Percentiles rank a stretch among this genome's conserved stretches.
phyloP scores from a whole-genome alignment of 1,140 invertebrate genomes.

The Sitodiplosis mosellana region DNA sequence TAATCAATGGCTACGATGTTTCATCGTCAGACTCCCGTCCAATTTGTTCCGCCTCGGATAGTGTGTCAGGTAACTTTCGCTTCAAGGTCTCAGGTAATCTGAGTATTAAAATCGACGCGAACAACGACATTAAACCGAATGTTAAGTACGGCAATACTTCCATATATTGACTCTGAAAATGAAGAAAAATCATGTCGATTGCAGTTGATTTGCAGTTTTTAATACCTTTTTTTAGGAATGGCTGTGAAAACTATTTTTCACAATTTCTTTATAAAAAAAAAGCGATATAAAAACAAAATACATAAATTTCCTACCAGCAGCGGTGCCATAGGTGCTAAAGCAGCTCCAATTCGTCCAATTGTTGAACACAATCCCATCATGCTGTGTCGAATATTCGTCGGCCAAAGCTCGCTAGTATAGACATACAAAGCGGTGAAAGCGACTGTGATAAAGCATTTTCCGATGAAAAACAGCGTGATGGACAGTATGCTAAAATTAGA shows the following conservation, averaged over 20 bases:
- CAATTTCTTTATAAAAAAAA: no score
- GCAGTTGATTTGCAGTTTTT: no score
- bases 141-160: neutral
- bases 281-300: neutral
- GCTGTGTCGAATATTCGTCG: constrained; percentile 42
- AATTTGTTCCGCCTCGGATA: neutral
- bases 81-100: neutral
- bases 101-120: neutral
- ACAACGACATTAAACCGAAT: neutral
- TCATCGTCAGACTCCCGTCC: neutral
- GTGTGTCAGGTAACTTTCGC: neutral
- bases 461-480: constrained; percentile 34
- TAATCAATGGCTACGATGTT: no score
- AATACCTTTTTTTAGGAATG: no score
- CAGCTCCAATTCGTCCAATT: constrained; percentile 49
- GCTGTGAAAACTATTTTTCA: no score
- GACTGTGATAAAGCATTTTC: constrained; percentile 55
- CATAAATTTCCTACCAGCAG: constrained; percentile 32
- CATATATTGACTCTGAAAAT: neutral
- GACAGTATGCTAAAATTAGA: neutral
- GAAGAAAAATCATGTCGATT: no score
- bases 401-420: constrained; percentile 54
- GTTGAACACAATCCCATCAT: constrained; percentile 49
- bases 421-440: constrained; percentile 51
- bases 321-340: constrained; percentile 36